Percentiles rank a stretch among this genome's conserved stretches.
phyloP scores from a whole-genome alignment of 2,888 invertebrate genomes.

The Malthinus seriepunctatus region DNA sequence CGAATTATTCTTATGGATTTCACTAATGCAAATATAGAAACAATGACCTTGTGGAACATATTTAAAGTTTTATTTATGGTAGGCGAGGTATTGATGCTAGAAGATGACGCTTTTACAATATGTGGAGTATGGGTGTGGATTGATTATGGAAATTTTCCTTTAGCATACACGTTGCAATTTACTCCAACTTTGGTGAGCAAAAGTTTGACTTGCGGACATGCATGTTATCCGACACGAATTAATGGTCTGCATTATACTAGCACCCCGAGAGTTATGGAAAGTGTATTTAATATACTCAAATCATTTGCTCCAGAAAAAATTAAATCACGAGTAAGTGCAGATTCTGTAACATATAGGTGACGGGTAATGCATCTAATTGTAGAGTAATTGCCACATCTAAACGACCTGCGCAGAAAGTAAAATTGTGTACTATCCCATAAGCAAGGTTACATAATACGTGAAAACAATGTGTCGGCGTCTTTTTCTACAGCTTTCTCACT shows the following conservation, averaged over 20 bases:
- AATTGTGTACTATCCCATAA: too few relatives aligned
- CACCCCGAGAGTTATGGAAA: background rate
- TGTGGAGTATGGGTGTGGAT: constrained; percentile 59
- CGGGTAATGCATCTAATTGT: too few relatives aligned
- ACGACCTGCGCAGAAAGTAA: too few relatives aligned
- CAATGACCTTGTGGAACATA: background rate
- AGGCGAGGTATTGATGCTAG: constrained; percentile 60
- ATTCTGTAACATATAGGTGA: too few relatives aligned
- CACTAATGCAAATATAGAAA: background rate
- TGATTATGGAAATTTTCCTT: constrained; percentile 59
- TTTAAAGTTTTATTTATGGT: constrained; percentile 51
- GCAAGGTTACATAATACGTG: too few relatives aligned
- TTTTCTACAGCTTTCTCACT: too few relatives aligned
- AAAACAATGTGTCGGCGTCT: too few relatives aligned
- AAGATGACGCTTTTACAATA: constrained; percentile 63
- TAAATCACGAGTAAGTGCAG: background rate
- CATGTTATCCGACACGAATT: constrained; percentile 62
- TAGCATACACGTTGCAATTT: constrained; percentile 55
- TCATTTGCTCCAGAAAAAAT: background rate
- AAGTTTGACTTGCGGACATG: constrained; percentile 52
- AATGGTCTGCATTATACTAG: constrained; percentile 54
- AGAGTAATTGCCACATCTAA: too few relatives aligned
- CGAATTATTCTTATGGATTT: background rate
- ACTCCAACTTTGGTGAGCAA: constrained; percentile 64
- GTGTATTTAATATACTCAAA: background rate